These are phyloP conservation scores for Venusia cambrica DNA, from an alignment of 2,888 invertebrate species.

Conservation along the genomic window DNA sequence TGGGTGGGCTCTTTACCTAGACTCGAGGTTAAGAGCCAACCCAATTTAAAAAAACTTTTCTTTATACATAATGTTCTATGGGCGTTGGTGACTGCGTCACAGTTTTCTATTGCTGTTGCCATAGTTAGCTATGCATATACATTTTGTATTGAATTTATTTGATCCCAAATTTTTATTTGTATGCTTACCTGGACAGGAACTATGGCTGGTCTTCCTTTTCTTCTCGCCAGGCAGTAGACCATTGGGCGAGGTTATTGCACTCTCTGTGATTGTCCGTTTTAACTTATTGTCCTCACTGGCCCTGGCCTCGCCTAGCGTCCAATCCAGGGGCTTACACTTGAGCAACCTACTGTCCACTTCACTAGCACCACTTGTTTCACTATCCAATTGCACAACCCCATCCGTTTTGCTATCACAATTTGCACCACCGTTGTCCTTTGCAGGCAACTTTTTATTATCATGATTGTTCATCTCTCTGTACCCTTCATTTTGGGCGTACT, in stretches of 20 bases:
- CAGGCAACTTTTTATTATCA: slow-evolving; percentile 73
- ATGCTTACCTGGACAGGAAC: slow-evolving; percentile 74
- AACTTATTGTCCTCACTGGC: slow-evolving; percentile 44
- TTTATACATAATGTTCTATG: too few species aligned
- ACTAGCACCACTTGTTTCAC: slow-evolving; percentile 65
- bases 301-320: slow-evolving; percentile 64
- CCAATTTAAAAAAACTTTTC: too few species aligned
- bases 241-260: slow-evolving; percentile 76
- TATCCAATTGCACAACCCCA: slow-evolving; percentile 57
- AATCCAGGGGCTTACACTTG: slow-evolving; percentile 60
- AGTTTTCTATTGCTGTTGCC: too few species aligned
- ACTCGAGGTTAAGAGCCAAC: too few species aligned
- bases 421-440: slow-evolving; percentile 56
- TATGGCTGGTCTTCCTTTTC: slow-evolving; percentile 83
- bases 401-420: slow-evolving; percentile 72
- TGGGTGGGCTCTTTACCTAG: too few species aligned
- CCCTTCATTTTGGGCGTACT: slow-evolving; percentile 74
- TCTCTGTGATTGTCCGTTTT: slow-evolving; percentile 70
- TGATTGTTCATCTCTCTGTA: slow-evolving; percentile 74
- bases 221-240: slow-evolving; percentile 83
- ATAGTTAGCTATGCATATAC: too few species aligned
- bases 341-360: slow-evolving; percentile 61
- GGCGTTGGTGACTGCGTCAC: too few species aligned
- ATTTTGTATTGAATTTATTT: neutral
- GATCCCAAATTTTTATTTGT: neutral